phyloP scores from a whole-genome alignment of 1,140 invertebrate genomes.

The Phenacoccus solenopsis region DNA sequence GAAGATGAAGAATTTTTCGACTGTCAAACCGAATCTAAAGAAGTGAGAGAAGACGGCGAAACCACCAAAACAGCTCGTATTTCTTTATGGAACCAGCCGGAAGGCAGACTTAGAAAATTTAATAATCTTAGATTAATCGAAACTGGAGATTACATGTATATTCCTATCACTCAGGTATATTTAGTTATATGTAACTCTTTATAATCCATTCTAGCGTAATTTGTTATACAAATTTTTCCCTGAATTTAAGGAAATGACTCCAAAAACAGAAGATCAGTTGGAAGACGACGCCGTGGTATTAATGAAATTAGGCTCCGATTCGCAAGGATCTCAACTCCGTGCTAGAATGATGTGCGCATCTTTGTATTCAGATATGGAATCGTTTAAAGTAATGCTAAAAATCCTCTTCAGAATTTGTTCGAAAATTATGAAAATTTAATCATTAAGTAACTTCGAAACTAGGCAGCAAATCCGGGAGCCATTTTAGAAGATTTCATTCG shows the following conservation, averaged over 20 bases:
- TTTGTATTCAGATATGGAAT: constrained; percentile 93
- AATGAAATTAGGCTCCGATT: constrained; percentile 69
- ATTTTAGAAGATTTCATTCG: constrained; percentile 91
- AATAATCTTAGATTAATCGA: constrained; percentile 51
- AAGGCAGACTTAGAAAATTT: constrained; percentile 55
- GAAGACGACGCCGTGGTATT: constrained; percentile 86
- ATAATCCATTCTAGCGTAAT: background rate
- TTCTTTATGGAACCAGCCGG: constrained; percentile 45
- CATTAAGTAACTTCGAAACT: constrained; percentile 21
- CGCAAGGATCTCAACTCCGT: constrained; percentile 66
- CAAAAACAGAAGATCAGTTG: constrained; percentile 93
- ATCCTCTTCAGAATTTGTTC: constrained; percentile 4
- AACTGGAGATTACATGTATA: constrained; percentile 58
- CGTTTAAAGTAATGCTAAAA: constrained; percentile 61
- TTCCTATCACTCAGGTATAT: constrained; percentile 69
- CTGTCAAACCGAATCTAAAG: constrained; percentile 35
- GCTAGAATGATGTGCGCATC: constrained; percentile 91
- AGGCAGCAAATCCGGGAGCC: constrained; percentile 88
- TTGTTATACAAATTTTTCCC: background rate
- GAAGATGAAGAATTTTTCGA: constrained; percentile 77
- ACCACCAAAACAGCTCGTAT: background rate
- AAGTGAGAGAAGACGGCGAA: background rate
- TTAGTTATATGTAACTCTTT: background rate
- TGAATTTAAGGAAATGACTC: constrained; percentile 60
- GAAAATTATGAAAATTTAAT: background rate